A percentile compares a stretch with the other conserved stretches of the same genome.
These are phyloP conservation scores for Drosophila ironensis DNA, from an alignment of 1,140 invertebrate species.

Conservation along the genomic window DNA sequence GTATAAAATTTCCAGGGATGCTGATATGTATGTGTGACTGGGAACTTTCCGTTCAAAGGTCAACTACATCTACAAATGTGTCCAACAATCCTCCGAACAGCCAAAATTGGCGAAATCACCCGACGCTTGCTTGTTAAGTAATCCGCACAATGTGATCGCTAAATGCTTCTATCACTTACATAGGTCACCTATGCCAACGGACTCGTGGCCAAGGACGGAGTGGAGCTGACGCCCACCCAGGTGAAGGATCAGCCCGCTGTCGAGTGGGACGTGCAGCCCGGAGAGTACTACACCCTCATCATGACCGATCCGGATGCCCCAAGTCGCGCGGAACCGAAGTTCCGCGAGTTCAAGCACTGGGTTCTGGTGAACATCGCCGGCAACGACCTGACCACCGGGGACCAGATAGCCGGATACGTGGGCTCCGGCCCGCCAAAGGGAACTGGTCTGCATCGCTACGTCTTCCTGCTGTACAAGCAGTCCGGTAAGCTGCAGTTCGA, in stretches of 20 bases:
- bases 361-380: conserved; percentile 95
- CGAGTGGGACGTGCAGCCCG: conserved; percentile 85
- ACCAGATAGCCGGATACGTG: conserved; percentile 91
- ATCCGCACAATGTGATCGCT: no score
- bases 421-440: conserved; percentile 92
- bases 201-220: conserved; percentile 85
- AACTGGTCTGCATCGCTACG: conserved; percentile 94
- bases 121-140: no score
- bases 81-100: no score
- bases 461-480: conserved; percentile 94
- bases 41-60: conserved; percentile 51
- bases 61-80: conserved; percentile 4
- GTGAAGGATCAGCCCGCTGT: conserved; percentile 87
- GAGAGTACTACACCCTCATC: conserved; percentile 88
- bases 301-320: conserved; percentile 86
- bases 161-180: not conserved
- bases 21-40: not conserved
- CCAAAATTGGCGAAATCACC: no score
- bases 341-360: conserved; percentile 96
- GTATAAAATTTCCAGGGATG: no score
- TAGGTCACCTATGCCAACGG: conserved; percentile 83
- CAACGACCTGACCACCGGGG: conserved; percentile 87
- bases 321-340: conserved; percentile 88
- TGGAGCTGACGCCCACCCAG: conserved; percentile 86
- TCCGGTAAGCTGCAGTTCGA: conserved; percentile 74